phyloP scores from a whole-genome alignment of 92 coral and sea anemone genomes.

The Epizoanthus scotinus region DNA sequence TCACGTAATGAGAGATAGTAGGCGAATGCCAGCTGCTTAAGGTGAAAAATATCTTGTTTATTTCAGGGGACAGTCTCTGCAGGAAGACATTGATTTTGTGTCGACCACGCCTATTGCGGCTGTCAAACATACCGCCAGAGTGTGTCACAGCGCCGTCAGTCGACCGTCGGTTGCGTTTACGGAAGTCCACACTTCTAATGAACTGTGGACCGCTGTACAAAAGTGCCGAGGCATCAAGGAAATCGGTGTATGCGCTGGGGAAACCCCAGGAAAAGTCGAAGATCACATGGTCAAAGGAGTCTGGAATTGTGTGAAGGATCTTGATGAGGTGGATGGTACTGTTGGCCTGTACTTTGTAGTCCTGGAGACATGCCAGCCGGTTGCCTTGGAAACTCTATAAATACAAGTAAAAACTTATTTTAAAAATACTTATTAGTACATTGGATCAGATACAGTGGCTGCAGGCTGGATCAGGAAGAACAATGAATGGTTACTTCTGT shows the following conservation, averaged over 20 bases:
- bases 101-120: not conserved
- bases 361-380: not conserved
- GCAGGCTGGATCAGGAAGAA: no score
- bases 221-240: conserved; percentile 28
- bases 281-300: conserved; percentile 27
- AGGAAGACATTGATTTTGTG: conserved; percentile 20
- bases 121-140: not conserved
- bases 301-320: conserved; percentile 11
- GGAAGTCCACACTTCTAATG: conserved; percentile 2
- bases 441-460: no score
- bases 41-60: conserved; percentile 27
- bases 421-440: no score
- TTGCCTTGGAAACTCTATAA: no score
- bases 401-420: not conserved
- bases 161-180: not conserved
- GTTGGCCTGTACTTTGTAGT: conserved; percentile 3
- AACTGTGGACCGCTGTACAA: conserved; percentile 7
- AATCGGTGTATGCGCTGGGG: conserved; percentile 8
- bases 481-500: no score
- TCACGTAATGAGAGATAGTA: conserved; percentile 33
- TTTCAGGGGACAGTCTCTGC: not conserved
- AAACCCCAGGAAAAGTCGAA: conserved; percentile 31
- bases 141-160: not conserved
- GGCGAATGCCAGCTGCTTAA: conserved; percentile 32
- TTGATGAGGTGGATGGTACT: conserved; percentile 22